phyloP scores from a whole-genome alignment of 2,888 invertebrate species.

The Pristionchus fissidentatus region DNA sequence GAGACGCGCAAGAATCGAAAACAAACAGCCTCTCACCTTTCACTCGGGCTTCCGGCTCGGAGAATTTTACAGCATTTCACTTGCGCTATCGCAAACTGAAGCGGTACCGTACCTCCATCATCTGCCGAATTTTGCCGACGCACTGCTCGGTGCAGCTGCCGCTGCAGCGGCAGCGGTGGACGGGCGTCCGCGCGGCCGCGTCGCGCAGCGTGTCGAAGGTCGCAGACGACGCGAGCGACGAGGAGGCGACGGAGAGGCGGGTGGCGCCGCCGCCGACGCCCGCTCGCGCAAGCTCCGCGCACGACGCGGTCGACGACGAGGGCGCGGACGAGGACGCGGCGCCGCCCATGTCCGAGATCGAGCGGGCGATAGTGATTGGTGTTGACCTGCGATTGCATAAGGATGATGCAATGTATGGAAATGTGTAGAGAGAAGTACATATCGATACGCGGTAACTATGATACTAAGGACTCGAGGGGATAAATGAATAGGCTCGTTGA shows the following conservation, averaged over 20 bases:
- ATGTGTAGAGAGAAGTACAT: neutral
- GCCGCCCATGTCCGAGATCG: slow-evolving; percentile 29
- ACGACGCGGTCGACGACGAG: neutral
- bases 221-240: slow-evolving; percentile 30
- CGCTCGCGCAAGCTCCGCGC: neutral
- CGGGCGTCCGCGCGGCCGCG: neutral
- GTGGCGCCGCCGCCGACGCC: neutral
- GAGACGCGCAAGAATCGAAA: too few species aligned
- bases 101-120: slow-evolving; percentile 37
- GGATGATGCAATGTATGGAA: neutral
- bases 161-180: neutral
- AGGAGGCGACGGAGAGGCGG: slow-evolving; percentile 24
- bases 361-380: slow-evolving; percentile 17
- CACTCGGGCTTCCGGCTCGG: too few species aligned
- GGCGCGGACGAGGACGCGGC: slow-evolving; percentile 40
- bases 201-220: slow-evolving; percentile 40
- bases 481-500: slow-evolving; percentile 41
- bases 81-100: too few species aligned
- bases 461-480: neutral
- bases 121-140: neutral
- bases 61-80: too few species aligned
- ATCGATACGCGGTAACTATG: neutral
- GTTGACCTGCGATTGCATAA: slow-evolving; percentile 19
- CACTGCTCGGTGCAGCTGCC: slow-evolving; percentile 41
- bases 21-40: too few species aligned